Conservation (phyloP, 2,797 vertebrate species). For the Acestrorhynchus altus region DNA sequence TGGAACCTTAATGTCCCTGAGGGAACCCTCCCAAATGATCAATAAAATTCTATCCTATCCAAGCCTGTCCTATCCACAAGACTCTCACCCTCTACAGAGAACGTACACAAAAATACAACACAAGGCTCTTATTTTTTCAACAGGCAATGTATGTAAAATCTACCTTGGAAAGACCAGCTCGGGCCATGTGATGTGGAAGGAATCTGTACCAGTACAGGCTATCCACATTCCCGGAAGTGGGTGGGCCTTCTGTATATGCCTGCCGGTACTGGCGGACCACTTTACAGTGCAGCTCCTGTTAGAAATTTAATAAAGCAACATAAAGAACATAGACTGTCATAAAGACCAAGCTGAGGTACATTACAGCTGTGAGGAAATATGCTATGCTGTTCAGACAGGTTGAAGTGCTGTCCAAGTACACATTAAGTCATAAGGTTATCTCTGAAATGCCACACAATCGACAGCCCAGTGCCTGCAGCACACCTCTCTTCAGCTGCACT, state of each 20-base stretch:
- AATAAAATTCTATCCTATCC: too few relatives aligned
- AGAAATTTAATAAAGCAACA: constrained; percentile 50
- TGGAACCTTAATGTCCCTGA: too few relatives aligned
- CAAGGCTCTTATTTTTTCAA: too few relatives aligned
- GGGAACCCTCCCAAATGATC: too few relatives aligned
- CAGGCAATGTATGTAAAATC: background rate
- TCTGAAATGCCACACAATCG: background rate
- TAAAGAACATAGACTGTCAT: background rate
- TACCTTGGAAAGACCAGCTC: constrained; percentile 88
- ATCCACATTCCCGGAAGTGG: constrained; percentile 82
- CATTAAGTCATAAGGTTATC: background rate
- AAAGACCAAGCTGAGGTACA: background rate
- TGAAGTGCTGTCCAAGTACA: background rate
- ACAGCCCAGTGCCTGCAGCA: background rate
- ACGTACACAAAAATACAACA: too few relatives aligned
- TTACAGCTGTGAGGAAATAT: background rate
- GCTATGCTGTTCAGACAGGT: background rate
- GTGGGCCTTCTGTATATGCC: constrained; percentile 73
- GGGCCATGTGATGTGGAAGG: constrained; percentile 92
- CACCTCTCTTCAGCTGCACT: background rate
- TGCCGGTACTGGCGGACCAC: constrained; percentile 88
- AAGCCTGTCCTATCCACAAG: too few relatives aligned
- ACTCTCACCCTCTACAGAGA: too few relatives aligned
- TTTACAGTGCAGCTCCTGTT: constrained; percentile 87
- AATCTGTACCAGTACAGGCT: constrained; percentile 94